Base-by-base conservation (phyloP, 2,888 invertebrate species). In the Clivina fossor region DNA sequence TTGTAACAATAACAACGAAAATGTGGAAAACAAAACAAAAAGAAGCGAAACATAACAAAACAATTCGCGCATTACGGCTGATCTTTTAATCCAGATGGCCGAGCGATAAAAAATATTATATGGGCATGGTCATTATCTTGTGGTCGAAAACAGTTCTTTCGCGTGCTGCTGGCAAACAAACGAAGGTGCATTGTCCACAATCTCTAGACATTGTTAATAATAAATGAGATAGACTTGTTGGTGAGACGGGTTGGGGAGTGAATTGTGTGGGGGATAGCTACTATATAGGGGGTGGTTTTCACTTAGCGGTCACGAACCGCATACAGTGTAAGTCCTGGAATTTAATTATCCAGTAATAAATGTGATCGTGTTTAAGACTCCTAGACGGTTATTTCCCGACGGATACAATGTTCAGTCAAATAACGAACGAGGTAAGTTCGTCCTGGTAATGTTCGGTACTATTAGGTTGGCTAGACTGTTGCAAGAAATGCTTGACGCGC, bases 41-140 rank as follows among this genome's bases (percentile, higher is more conserved):
- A 11, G n/a, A 35, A 15, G 11, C 3, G 26, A 4, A 26, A 26
- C 3, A 13, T 13, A 16, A 18, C 13, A 28, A 26, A 26, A 26
- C 43, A 43, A 8, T 43, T 43, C 43, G 15, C 43, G 43, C 26
- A 43, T 43, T 43, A 43, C 22, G 22, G 18, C 20, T 38, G 38
- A 38, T 26, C 43, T 43, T 43, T 43, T 43, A 43, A 43, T 40
- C 40, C 40, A 40, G 35, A 15, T 15, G 35, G 35, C 35, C 35
- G n/a, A n/a, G 40, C 9, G 28, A 43, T 43, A 41, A 43, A 43
- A 43, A 26, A 26, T 35, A 35, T 35, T 35, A n/a, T n/a, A n/a
- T n/a, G n/a, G 35, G 16, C 15, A 8, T 35, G 35, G 35, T 35
- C 35, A 35, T 24, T 26, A 43, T n/a, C n/a, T 43, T 15, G 7